These are phyloP conservation scores for Knipowitschia caucasica DNA, from an alignment of 2,797 vertebrate genomes.

Conservation along the genomic window DNA sequence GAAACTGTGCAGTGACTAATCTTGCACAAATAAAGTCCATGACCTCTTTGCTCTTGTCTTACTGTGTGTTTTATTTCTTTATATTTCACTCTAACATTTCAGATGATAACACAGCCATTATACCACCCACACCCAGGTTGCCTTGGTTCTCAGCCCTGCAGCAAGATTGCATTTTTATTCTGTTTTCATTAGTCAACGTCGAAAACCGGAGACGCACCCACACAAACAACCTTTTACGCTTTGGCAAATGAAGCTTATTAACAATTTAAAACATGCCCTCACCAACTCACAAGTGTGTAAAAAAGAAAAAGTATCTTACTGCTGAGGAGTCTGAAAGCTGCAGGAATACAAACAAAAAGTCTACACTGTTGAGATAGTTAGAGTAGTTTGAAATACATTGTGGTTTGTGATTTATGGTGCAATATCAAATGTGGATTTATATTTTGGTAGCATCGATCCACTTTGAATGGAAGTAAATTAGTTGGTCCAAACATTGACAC, in stretches of 20 bases:
- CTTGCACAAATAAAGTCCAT: slow-evolving; percentile 46
- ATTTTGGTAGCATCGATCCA: too few species aligned
- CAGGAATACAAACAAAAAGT: slow-evolving; percentile 22
- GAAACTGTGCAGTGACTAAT: slow-evolving; percentile 10
- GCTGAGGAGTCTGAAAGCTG: slow-evolving; percentile 30
- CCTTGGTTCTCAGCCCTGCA: slow-evolving; percentile 44
- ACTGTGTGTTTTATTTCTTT: neutral
- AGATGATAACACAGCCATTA: slow-evolving; percentile 51
- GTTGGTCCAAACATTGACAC: too few species aligned
- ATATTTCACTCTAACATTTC: slow-evolving; percentile 40
- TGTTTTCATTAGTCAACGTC: slow-evolving; percentile 55
- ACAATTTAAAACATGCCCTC: slow-evolving; percentile 65
- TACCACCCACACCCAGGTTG: slow-evolving; percentile 59
- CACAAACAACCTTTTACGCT: slow-evolving; percentile 65
- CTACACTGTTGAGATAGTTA: neutral
- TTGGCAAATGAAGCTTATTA: slow-evolving; percentile 65
- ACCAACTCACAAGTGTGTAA: slow-evolving; percentile 45
- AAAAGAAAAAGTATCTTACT: slow-evolving; percentile 47
- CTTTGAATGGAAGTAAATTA: too few species aligned
- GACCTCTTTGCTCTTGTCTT: slow-evolving; percentile 31
- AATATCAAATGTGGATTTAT: too few species aligned
- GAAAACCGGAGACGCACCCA: slow-evolving; percentile 58
- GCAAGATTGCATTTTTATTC: slow-evolving; percentile 28
- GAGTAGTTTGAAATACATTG: neutral
- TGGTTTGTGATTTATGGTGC: too few species aligned